Conservation (phyloP, 2,797 vertebrate species). For the Australoheros facetus region DNA sequence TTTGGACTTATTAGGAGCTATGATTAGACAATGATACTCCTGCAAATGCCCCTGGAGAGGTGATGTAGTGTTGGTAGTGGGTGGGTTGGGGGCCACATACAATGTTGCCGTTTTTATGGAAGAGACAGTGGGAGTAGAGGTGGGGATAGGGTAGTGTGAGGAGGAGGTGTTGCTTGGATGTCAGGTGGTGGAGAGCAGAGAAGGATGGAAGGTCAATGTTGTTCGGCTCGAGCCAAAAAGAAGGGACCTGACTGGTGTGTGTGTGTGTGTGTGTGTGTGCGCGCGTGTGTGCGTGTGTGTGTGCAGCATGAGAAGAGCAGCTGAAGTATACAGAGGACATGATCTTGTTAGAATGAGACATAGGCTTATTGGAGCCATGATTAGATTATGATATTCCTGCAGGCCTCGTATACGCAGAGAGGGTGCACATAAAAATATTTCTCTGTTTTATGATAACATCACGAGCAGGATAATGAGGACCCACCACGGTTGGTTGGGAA, state of each 20-base stretch:
- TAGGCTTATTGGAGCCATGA: conserved; percentile 51
- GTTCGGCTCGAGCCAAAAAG: conserved; percentile 46
- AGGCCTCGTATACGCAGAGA: conserved; percentile 35
- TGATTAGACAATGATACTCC: conserved; percentile 61
- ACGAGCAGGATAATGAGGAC: conserved; percentile 27
- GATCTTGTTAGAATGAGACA: conserved; percentile 62
- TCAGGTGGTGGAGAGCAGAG: conserved; percentile 33
- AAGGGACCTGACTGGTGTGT: conserved; percentile 27
- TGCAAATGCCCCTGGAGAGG: conserved; percentile 31
- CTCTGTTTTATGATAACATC: conserved; percentile 49
- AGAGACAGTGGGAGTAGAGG: conserved; percentile 9
- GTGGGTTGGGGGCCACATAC: conserved; percentile 6
- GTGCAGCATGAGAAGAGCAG: conserved; percentile 28
- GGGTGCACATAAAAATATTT: conserved; percentile 39
- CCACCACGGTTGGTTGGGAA: neutral
- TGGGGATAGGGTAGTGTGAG: conserved; percentile 18
- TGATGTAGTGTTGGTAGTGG: conserved; percentile 17
- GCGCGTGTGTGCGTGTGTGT: neutral
- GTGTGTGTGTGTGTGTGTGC: neutral
- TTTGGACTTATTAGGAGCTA: conserved; percentile 54
- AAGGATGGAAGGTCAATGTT: conserved; percentile 31
- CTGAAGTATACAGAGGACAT: conserved; percentile 30
- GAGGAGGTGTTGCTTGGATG: conserved; percentile 49
- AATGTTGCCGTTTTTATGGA: conserved; percentile 42
- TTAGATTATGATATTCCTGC: conserved; percentile 61